These are phyloP conservation scores for Rallus crepitans DNA, from an alignment of 2,797 vertebrate species.

Conservation along the genomic window DNA sequence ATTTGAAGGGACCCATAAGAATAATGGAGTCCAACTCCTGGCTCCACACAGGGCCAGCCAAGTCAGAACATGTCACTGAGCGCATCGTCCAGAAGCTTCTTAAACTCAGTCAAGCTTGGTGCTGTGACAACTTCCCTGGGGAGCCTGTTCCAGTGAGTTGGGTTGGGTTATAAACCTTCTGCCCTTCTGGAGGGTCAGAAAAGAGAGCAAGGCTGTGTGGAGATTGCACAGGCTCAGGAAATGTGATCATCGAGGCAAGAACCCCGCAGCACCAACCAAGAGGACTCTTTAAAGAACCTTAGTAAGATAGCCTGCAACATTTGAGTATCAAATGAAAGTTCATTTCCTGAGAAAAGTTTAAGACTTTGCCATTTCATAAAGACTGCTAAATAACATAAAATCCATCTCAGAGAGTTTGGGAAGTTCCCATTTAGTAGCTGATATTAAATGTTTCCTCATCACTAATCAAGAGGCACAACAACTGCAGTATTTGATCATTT, in stretches of 20 bases:
- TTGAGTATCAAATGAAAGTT: background rate
- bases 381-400: background rate
- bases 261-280: background rate
- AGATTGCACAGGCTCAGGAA: background rate
- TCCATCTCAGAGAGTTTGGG: background rate
- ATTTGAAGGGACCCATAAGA: no score
- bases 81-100: no score
- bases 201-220: background rate
- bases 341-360: background rate
- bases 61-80: no score
- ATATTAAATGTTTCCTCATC: constrained; percentile 9
- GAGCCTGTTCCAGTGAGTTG: no score
- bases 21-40: no score
- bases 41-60: no score
- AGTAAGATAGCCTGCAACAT: background rate
- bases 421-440: background rate
- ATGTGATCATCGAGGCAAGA: background rate
- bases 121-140: no score
- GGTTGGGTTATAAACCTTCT: background rate
- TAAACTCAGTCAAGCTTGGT: no score
- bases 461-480: constrained; percentile 13
- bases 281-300: background rate
- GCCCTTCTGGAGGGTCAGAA: background rate
- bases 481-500: background rate
- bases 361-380: background rate